Base-by-base conservation (phyloP, 2,888 invertebrate genomes). In the Epinotia demarniana region DNA sequence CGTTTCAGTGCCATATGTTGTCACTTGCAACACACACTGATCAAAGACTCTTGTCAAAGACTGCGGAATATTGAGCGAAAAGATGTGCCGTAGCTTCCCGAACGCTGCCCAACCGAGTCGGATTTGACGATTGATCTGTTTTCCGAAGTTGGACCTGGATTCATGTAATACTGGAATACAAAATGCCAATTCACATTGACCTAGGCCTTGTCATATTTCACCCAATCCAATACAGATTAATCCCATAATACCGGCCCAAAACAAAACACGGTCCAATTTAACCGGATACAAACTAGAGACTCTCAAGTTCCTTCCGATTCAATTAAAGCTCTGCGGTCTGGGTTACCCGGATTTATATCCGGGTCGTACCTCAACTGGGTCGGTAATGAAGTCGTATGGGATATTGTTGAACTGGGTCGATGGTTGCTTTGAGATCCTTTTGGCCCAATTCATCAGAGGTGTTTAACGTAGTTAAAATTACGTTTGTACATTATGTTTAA, bases 321-420 rank as follows among this genome's bases (percentile, higher is more conserved):
- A 75, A 75, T 75, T 75, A 75, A 75, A 75, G 60, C 75, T 75
- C 71, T 61, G 71, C 66, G 71, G 75, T 75, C 46, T 61, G 66
- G 75, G 72, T 62, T 61, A 66, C 71, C 71, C 66, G 75, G 71
- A 53, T 62, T 69, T 60, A 49, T 63, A 57, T 46, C 71, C 55
- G 55, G 66, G n/a, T 46, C 43, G 49, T 46, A 18, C 69, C 74
- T 12, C 43, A 39, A 27, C 39, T 43, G 39, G 49, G 16, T 58
- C 16, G 49, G 27, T 18, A 43, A 18, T 55, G 16, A 33, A 49
- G 49, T 46, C 23, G 12, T 33, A 12, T 19, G 63, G 6, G 39
- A 13, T 33, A 19, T 71, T 71, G 46, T 43, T 58, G 43, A 64
- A 49, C 53, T 53, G 11, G 46, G 16, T 43, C 13, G 43, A 12